These are phyloP conservation scores for Diphyllodes magnificus DNA, from an alignment of 2,113 vertebrate genomes.

Conservation along the genomic window DNA sequence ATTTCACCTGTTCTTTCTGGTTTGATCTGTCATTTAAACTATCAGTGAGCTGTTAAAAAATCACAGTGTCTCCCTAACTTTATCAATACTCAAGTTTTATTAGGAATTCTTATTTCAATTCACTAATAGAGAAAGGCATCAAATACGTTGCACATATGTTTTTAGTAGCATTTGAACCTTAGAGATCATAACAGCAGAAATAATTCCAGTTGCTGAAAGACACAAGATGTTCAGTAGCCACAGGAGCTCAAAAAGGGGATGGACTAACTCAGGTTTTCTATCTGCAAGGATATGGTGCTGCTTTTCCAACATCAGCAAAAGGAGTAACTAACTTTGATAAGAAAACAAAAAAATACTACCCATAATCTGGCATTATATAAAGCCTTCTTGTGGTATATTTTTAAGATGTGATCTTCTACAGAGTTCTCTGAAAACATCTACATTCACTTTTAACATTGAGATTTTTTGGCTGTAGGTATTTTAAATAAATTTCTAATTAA, in stretches of 20 bases:
- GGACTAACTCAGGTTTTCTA: neutral
- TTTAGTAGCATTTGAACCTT: neutral
- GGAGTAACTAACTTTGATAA: neutral
- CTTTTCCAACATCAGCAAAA: neutral
- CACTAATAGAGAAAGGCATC: neutral
- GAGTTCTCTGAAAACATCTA: neutral
- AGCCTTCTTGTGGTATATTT: neutral
- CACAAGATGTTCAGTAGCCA: neutral
- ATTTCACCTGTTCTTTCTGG: neutral
- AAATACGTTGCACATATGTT: neutral
- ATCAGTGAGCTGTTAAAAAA: neutral
- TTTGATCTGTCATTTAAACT: neutral
- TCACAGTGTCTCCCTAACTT: neutral
- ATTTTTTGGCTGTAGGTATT: neutral
- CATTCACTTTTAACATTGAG: neutral
- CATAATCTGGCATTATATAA: neutral
- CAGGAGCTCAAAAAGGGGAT: neutral
- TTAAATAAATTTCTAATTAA: neutral
- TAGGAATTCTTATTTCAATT: neutral
- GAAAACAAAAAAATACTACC: neutral
- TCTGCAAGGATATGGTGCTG: neutral
- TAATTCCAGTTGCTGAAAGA: neutral
- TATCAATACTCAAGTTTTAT: neutral
- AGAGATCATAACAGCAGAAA: neutral
- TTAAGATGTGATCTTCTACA: neutral